Evolutionary conservation across 1,140 invertebrate species (phyloP).

Genomic region (Phymorhynchus buccinoides): DNA sequence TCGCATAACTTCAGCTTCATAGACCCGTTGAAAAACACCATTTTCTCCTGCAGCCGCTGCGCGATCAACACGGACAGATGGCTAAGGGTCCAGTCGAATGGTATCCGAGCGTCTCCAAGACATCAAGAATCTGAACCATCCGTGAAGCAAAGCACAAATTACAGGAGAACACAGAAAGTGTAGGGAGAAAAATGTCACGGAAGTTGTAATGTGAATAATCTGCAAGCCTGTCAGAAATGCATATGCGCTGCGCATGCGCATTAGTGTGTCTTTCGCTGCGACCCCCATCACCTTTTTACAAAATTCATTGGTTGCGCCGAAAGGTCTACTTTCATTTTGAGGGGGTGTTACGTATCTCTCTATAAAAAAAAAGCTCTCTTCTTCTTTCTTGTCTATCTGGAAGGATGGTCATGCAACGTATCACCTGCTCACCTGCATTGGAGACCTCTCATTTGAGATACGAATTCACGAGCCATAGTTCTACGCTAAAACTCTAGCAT

Average conservation of each 20-base stretch:
- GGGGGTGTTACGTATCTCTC: no score
- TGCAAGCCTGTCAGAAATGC: constrained; percentile 52
- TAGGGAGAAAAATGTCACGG: constrained; percentile 52
- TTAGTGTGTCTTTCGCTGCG: constrained; percentile 45
- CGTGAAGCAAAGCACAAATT: constrained; percentile 31
- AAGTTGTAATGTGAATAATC: constrained; percentile 57
- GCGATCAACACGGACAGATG: constrained; percentile 35
- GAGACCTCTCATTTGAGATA: no score
- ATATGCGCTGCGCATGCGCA: constrained; percentile 52
- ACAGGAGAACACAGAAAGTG: constrained; percentile 43
- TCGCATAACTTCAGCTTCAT: constrained; percentile 97
- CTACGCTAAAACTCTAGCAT: no score
- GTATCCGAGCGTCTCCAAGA: constrained; percentile 37
- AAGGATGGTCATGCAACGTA: no score
- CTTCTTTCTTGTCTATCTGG: no score
- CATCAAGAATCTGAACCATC: constrained; percentile 39
- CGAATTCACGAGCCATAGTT: no score
- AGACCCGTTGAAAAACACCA: constrained; percentile 95
- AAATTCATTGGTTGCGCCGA: no score
- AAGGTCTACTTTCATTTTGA: no score
- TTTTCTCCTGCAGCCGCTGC: constrained; percentile 54
- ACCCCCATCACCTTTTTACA: constrained; percentile 19
- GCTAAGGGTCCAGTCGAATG: constrained; percentile 39
- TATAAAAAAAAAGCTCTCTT: no score
- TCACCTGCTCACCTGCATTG: no score